Percentiles rank a stretch among this genome's conserved stretches.
Evolutionary conservation across 2,113 vertebrate species (phyloP).

Genomic region (Cygnus atratus): DNA sequence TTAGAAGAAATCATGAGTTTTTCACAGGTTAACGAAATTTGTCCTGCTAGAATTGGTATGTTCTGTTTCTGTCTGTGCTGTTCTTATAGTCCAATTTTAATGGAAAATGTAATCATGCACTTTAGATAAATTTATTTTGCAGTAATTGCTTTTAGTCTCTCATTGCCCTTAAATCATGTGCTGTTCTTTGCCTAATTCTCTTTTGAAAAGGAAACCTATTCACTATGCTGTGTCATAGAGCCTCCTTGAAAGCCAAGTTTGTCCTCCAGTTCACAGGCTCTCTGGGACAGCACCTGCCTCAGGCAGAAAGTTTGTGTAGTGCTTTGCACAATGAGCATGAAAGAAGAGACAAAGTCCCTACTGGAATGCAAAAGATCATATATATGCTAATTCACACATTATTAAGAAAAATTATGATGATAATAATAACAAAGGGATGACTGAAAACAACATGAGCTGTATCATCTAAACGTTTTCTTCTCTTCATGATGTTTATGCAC

Average conservation of each 20-base stretch:
- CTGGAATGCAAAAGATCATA: not conserved
- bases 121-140: not conserved
- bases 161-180: not conserved
- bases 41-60: not conserved
- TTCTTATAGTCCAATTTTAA: not conserved
- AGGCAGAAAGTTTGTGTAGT: not conserved
- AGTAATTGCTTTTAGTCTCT: not conserved
- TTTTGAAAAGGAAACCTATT: not conserved
- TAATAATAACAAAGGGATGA: not conserved
- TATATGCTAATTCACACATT: not conserved
- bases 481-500: not conserved
- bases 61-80: not conserved
- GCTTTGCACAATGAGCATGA: not conserved
- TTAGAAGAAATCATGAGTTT: not conserved
- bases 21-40: not conserved
- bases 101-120: fast-evolving
- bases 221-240: not conserved
- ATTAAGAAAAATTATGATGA: not conserved
- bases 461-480: not conserved
- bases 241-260: not conserved
- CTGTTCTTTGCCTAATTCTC: not conserved
- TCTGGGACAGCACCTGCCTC: not conserved
- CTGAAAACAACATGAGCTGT: not conserved
- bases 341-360: not conserved
- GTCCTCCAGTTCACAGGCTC: not conserved